Base-by-base conservation (phyloP, 2,888 invertebrate species). In the Eupithecia centaureata region DNA sequence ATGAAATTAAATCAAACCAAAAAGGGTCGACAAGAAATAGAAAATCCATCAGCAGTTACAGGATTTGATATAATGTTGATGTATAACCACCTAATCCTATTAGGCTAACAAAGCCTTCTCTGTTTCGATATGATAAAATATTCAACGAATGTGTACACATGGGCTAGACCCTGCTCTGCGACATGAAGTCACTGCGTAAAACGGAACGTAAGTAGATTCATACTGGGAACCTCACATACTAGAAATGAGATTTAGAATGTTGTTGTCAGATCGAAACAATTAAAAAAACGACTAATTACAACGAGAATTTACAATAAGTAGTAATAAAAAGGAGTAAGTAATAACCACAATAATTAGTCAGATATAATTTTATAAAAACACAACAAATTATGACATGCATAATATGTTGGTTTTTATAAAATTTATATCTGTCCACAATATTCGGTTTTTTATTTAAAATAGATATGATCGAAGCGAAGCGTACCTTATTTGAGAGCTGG, bases 121-220 rank as follows among this genome's bases (percentile, higher is more conserved):
- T 27, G 27, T 52, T 15, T 27, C 52, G 27, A 27, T 27, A 27
- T 52, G 52, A 52, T 52, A 25, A 52, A 52, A 27, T 52, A 52
- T 52, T 52, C 15, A 52, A 52, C 52, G 15, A 52, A 52, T 52
- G 15, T 27, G 27, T 52, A 27, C 33, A 33, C 27, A 27, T 52
- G 15, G 25, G 27, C 27, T 15, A 27, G 27, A 52, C 52, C 52
- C 25, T 2, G 42, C 18, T 52, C 52, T 52, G 52, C 27, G 27
- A 52, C 27, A 22, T 47, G 22, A 47, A 22, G 22, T 1, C 18
- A 47, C 47, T 47, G 47, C 22, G 47, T 47, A 47, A 22, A 22
- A 47, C 10, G 47, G 18, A 22, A 4, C 22, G 47, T 47, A 47
- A 5, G 30, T 30, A 2, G n/a, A 12, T 47, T 10, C 2, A 47